Evolutionary conservation across 2,888 invertebrate species (phyloP).

Genomic region (Noctua janthina): DNA sequence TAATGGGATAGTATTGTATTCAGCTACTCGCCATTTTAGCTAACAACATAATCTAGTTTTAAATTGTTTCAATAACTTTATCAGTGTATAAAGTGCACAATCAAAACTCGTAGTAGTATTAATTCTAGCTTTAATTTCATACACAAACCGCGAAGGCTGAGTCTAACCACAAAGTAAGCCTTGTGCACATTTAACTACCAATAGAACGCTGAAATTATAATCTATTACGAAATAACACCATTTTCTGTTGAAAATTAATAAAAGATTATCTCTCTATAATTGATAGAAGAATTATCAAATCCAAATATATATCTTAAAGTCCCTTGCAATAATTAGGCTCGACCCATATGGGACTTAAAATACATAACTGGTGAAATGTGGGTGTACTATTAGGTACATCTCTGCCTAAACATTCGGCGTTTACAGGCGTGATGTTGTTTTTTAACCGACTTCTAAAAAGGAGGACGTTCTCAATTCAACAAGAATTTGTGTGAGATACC

Average conservation of each 20-base stretch:
- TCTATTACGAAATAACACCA: not conserved
- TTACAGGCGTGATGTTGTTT: too few species aligned
- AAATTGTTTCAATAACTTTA: constrained; percentile 26
- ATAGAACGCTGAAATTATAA: not conserved
- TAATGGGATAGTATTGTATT: not conserved
- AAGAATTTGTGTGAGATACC: too few species aligned
- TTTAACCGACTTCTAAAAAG: too few species aligned
- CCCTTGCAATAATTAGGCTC: too few species aligned
- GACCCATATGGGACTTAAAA: too few species aligned
- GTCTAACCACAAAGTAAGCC: constrained; percentile 40
- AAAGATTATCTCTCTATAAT: not conserved
- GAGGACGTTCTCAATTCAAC: too few species aligned
- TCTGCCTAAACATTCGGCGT: too few species aligned
- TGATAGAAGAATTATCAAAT: not conserved
- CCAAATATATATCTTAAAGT: too few species aligned
- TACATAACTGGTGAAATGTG: too few species aligned
- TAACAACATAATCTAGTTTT: not conserved
- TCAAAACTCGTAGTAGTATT: constrained; percentile 1
- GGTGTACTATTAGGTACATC: too few species aligned
- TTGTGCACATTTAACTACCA: constrained; percentile 12
- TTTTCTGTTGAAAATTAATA: not conserved
- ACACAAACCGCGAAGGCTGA: constrained; percentile 47
- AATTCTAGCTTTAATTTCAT: constrained; percentile 32
- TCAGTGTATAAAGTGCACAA: not conserved
- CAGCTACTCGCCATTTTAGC: not conserved